Conservation (phyloP, 2,888 invertebrate species). For the Agrotis puta region DNA sequence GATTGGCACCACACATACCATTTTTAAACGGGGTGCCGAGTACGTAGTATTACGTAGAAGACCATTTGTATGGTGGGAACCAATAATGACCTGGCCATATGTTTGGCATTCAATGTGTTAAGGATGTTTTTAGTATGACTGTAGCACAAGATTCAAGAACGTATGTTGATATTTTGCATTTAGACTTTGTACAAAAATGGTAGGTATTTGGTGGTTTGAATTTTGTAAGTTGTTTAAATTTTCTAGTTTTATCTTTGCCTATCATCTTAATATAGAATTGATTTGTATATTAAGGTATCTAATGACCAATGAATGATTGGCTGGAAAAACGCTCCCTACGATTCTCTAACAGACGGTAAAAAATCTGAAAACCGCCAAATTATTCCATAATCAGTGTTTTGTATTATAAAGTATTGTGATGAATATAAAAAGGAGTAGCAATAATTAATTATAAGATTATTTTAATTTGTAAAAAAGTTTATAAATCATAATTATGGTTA, state of each 20-base stretch:
- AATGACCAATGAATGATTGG: constrained; percentile 6
- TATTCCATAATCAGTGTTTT: too few relatives aligned
- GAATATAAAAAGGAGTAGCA: background rate
- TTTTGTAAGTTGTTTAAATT: background rate
- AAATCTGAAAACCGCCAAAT: too few relatives aligned
- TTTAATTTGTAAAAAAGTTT: too few relatives aligned
- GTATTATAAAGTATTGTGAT: background rate
- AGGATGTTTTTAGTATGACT: background rate
- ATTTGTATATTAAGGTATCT: background rate
- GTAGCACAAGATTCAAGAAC: constrained; percentile 15
- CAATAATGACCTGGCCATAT: too few relatives aligned
- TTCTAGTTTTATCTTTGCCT: background rate
- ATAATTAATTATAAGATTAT: constrained; percentile 8
- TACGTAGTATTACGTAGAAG: too few relatives aligned
- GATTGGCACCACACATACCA: too few relatives aligned
- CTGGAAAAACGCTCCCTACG: too few relatives aligned
- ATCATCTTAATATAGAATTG: background rate
- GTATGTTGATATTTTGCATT: constrained; percentile 40
- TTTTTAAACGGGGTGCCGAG: too few relatives aligned
- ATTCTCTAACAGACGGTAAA: too few relatives aligned
- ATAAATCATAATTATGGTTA: background rate
- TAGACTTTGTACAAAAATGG: constrained; percentile 19
- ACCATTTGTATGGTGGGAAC: too few relatives aligned
- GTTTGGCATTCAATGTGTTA: too few relatives aligned
- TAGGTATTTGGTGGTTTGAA: background rate